Evolutionary conservation across 2,113 vertebrate species (phyloP).

Genomic region (Pagrus major): DNA sequence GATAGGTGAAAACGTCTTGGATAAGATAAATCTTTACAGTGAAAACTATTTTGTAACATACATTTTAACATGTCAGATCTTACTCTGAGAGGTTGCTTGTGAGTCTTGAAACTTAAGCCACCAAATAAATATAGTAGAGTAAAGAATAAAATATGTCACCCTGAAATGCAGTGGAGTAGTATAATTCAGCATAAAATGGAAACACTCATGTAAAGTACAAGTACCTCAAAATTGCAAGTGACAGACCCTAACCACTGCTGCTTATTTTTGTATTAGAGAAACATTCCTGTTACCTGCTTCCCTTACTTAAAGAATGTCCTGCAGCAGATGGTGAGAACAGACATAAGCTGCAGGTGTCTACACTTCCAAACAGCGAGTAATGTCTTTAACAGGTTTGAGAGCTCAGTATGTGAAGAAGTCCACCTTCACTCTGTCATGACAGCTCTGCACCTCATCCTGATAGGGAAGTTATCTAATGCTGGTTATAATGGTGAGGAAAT

Average conservation of each 20-base stretch:
- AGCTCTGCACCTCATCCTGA: background rate
- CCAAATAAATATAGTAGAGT: background rate
- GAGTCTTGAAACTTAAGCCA: too few relatives aligned
- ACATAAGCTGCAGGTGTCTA: conserved; percentile 63
- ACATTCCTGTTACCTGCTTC: conserved; percentile 46
- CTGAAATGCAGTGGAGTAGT: background rate
- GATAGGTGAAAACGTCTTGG: background rate
- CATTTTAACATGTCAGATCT: background rate
- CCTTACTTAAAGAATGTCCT: conserved; percentile 27
- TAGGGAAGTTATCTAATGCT: background rate
- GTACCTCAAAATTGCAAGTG: background rate
- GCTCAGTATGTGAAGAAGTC: background rate
- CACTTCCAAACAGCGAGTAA: conserved; percentile 51
- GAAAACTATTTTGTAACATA: background rate
- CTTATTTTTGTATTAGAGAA: background rate
- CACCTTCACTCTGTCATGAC: background rate
- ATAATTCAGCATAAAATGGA: background rate
- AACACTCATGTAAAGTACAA: background rate
- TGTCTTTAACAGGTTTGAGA: conserved; percentile 57
- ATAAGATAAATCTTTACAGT: background rate
- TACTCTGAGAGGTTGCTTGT: background rate
- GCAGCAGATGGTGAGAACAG: conserved; percentile 61
- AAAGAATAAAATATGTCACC: background rate
- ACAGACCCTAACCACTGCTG: background rate
- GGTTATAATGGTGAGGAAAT: background rate